Evolutionary conservation across 2,113 vertebrate genomes (phyloP).

Genomic region (Mus pahari): DNA sequence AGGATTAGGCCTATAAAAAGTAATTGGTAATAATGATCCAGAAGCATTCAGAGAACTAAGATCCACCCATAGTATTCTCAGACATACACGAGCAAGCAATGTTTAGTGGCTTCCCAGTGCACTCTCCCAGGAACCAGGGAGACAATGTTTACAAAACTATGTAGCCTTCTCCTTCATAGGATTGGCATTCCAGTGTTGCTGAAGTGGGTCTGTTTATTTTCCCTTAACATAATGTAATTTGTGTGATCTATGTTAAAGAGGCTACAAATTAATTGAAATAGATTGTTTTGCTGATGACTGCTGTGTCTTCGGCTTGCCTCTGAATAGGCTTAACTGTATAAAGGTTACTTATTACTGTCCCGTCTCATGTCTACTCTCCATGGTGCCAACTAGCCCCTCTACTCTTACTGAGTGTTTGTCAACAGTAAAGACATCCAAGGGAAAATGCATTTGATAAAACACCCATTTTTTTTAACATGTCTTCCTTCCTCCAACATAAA

Average conservation of each 20-base stretch:
- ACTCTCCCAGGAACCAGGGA: background rate
- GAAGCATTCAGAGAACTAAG: background rate
- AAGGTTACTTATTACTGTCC: background rate
- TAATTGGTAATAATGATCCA: background rate
- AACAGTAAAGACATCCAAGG: background rate
- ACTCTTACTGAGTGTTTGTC: background rate
- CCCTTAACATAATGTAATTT: background rate
- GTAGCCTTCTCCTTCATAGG: no score
- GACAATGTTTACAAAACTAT: accelerated
- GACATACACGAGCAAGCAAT: background rate
- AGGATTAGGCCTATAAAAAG: background rate
- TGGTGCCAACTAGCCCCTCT: background rate
- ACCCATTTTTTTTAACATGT: accelerated
- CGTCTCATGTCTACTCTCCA: accelerated
- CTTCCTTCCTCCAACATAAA: background rate
- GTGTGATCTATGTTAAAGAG: background rate
- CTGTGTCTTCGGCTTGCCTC: background rate
- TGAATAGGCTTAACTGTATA: no score
- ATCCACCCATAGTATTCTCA: background rate
- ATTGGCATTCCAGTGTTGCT: background rate
- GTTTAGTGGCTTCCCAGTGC: background rate
- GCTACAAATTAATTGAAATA: background rate
- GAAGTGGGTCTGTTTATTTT: background rate
- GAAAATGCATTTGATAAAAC: background rate
- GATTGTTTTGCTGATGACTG: background rate